Evolutionary conservation across 2,113 vertebrate genomes (phyloP), one percentile per base, ranked within the genome.

Genomic region (Mesitornis unicolor): DNA sequence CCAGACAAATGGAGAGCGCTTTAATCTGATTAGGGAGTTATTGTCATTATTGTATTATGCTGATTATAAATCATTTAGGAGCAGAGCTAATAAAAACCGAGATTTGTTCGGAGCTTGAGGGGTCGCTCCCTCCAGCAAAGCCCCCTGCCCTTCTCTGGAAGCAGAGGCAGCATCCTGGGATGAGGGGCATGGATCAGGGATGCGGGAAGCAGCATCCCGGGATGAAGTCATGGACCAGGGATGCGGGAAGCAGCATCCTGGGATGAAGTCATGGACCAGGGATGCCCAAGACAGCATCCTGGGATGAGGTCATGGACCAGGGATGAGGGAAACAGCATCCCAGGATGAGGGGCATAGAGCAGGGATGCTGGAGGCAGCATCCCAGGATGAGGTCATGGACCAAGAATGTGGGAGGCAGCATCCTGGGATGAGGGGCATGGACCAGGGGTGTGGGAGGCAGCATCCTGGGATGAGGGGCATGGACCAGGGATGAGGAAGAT

Each of bases 21-120:
- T 69, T 93, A 96, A 96, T 93, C 95, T 61, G 93, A 90, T 96
- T 84, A 95, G 94, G 91, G 95, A 91, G 36, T 65, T 68, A 4
- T 57, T 67, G 92, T 85, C 79, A 0, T 61, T 35, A 54, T 84
- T 68, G 89, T 54, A 50, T 93, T 65, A 71, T 7, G 60, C 64
- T 54, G 92, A 65, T 92, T 65, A 87, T 36, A 60, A 61, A 92
- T 93, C 68, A 40, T 74, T 84, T 43, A 50, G 89, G 88, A 84
- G 84, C 78, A 28, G 11, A 48, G 90, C 82, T 88, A 13, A 94
- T 76, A 82, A 75, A 85, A 93, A 22, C 78, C 43, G 18, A 83
- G 90, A 69, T 85, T 91, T 50, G 50, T 57, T 76, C n/a, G 1
- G 22, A 26, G 84, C 75, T 64, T 31, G 3, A 7, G 54, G 84